Base-by-base conservation (phyloP, 2,888 invertebrate genomes). In the Auanema sp. region DNA sequence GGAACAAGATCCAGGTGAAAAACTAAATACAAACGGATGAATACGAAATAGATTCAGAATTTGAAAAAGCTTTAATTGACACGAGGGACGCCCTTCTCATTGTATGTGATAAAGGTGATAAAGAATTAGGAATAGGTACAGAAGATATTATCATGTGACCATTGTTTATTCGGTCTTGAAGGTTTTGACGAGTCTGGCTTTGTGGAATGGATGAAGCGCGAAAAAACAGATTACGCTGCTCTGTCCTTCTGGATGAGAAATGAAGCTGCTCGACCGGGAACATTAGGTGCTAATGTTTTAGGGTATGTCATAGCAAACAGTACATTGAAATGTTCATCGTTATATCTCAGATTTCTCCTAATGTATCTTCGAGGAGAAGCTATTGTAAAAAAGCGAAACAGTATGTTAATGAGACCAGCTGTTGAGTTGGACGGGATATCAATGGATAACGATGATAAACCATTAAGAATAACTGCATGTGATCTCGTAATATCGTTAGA, bases 291-390 rank as follows among this genome's bases (percentile, higher is more conserved):
- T 40, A 81, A 81, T 64, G 68, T 74, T 61, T 64, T 81, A 23
- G 81, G 81, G 70, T 74, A 44, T 23, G 40, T n/a, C 47, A 12
- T 11, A 0, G 23, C 16, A 33, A 33, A 33, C 8, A 33, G 8
- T 33, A 3, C 33, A 14, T 56, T 14, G 12, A 25, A 25, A 52
- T 49, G 14, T 23, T 24, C 18, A 2, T 4, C 11, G 23, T n/a
- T n/a, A n/a, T n/a, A 18, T 65, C 66, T 57, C 54, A 75, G 75
- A 2, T 72, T 69, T 53, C 76, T 76, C 33, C 64, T 81, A 5
- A 81, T 81, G 81, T 80, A 77, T 76, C 56, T 80, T 44, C 69
- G 81, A 6, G 75, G 71, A 54, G 79, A 80, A 52, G 65, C 78
- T 5, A 64, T 63, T 58, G 75, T 70, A 41, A 60, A 64, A 21